Base-by-base conservation (phyloP, 2,797 vertebrate species). In the Paguma larvata region DNA sequence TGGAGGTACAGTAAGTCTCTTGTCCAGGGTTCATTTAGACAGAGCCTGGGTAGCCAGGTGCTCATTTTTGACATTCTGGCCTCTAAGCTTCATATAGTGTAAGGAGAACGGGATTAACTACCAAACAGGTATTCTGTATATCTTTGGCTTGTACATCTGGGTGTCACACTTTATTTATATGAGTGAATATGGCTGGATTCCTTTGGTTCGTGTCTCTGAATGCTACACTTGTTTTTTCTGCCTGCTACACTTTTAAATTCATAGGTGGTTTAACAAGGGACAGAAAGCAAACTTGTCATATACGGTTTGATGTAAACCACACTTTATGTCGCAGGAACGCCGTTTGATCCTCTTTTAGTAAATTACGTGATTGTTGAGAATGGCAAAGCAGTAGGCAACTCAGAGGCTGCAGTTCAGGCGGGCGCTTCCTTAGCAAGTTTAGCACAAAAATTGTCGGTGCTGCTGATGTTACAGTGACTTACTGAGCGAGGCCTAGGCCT, bases 401-500 rank as follows among this genome's bases (percentile, higher is more conserved):
- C 34, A 10, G 34, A 41, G 73, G 51, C 1, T 23, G 23, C 18
- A 18, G 21, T 0, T 0, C 19, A 11, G 30, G 16, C 5, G 1
- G 16, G 2, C 25, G 3, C 38, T 80, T 13, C 4, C 15, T 8
- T 51, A 34, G 41, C 51, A 63, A 5, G 84, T 19, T 70, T 34
- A 53, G 34, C 32, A 1, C n/a, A 48, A 34, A 41, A 16, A 9
- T 8, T 25, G 4, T 68, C 23, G 7, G 51, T 30, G 3, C 30
- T 62, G 21, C 53, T 72, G 10, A 25, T 12, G 16, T 79, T 48
- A 12, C 32, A 15, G 0, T 18, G n/a, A 41, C 34, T 59, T 14
- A 34, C 11, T 18, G 44, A 82, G 27, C 15, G 44, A 82, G 27
- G 38, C 32, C 25, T 34, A 32, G 34, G 25, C 21, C 48, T 72